These are phyloP conservation scores for Eriosoma lanigerum DNA, from an alignment of 1,140 invertebrate genomes.

Conservation along the genomic window DNA sequence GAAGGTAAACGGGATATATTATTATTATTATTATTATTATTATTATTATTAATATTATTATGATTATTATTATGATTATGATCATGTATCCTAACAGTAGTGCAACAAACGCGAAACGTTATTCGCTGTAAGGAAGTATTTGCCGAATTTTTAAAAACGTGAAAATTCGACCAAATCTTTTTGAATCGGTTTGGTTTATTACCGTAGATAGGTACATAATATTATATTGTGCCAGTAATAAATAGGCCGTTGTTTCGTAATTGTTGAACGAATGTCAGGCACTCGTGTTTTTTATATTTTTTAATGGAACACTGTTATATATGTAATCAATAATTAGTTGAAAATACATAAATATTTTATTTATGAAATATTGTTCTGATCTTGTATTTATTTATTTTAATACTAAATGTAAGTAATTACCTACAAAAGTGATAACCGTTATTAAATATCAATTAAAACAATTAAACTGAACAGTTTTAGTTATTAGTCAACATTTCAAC, in stretches of 20 bases:
- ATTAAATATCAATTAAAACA: no score
- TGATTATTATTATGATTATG: slow-evolving; percentile 13
- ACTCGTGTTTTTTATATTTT: slow-evolving; percentile 34
- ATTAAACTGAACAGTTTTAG: no score
- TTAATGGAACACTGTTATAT: slow-evolving; percentile 29
- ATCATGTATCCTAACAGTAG: no score
- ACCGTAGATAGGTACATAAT: no score
- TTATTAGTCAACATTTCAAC: no score
- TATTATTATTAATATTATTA: slow-evolving; percentile 2
- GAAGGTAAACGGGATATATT: slow-evolving; percentile 22
- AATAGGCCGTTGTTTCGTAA: not conserved
- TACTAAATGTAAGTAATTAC: no score
- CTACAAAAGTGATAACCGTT: no score
- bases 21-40: slow-evolving; percentile 18
- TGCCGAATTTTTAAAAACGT: slow-evolving; percentile 13
- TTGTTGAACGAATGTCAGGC: not conserved
- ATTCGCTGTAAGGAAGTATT: not conserved
- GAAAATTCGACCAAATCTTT: slow-evolving; percentile 30
- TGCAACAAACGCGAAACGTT: not conserved
- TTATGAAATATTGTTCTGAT: slow-evolving; percentile 10
- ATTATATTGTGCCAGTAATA: not conserved
- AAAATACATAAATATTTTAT: slow-evolving; percentile 44
- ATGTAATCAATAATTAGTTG: slow-evolving; percentile 28
- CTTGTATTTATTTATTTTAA: not conserved
- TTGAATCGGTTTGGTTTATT: not conserved